Conservation (phyloP, 30 jellyfish, hydroid and myxozoan species). For the Nemopilema nomurai region DNA sequence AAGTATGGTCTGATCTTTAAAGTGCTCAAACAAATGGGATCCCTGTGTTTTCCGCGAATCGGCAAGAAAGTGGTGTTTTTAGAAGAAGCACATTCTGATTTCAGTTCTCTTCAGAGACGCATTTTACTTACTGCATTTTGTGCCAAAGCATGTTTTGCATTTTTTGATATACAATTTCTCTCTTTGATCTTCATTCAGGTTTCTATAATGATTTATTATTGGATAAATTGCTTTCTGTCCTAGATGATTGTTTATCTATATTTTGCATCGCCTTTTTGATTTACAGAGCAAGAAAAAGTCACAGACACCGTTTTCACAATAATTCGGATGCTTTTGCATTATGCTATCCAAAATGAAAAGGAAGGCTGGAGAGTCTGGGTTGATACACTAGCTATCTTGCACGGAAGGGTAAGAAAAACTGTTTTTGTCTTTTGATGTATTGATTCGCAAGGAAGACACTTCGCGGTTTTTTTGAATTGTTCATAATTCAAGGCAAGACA, state of each 20-base stretch:
- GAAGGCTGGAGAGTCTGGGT: constrained; percentile 99
- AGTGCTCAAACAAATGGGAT: too few relatives aligned
- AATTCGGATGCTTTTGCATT: constrained; percentile 83
- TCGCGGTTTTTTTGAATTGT: too few relatives aligned
- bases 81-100: background rate
- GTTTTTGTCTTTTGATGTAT: too few relatives aligned
- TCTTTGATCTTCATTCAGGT: too few relatives aligned
- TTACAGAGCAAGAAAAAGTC: constrained; percentile 66
- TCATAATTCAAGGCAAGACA: too few relatives aligned
- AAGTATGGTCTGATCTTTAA: too few relatives aligned
- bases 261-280: background rate
- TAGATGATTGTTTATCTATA: background rate
- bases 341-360: constrained; percentile 89
- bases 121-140: too few relatives aligned
- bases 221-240: background rate
- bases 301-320: constrained; percentile 83
- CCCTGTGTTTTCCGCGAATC: background rate
- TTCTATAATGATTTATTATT: too few relatives aligned
- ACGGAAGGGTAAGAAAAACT: constrained; percentile 71
- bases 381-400: constrained; percentile 95
- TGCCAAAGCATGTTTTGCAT: too few relatives aligned
- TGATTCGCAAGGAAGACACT: too few relatives aligned
- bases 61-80: background rate
- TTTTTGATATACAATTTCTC: too few relatives aligned
- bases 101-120: background rate